Conservation (phyloP, 2,888 invertebrate genomes). For the Eupeodes latifasciatus region DNA sequence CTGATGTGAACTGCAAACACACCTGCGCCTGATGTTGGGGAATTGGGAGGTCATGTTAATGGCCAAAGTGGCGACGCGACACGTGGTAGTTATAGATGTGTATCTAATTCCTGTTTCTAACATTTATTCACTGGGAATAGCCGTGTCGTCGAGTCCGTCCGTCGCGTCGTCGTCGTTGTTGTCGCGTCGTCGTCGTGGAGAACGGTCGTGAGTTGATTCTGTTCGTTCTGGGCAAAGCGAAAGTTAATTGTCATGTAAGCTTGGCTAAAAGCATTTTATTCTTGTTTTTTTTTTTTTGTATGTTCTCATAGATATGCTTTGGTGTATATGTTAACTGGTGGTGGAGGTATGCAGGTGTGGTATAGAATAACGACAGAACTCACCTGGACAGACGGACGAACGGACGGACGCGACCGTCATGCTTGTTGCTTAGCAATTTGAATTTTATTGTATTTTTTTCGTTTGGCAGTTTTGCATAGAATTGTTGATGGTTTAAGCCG, state of each 20-base stretch:
- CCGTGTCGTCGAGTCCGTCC: background rate
- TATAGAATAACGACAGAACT: conserved; percentile 8
- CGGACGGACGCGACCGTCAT: conserved; percentile 4
- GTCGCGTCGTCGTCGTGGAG: conserved; percentile 13
- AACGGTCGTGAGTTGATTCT: conserved; percentile 57
- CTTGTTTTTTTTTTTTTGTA: conserved; percentile 9
- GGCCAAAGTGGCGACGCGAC: conserved; percentile 72
- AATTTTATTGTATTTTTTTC: conserved; percentile 13
- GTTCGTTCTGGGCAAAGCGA: conserved; percentile 38
- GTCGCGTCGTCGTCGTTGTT: too few species aligned
- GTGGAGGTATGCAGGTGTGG: conserved; percentile 48
- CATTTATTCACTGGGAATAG: conserved; percentile 29
- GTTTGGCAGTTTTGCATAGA: conserved; percentile 14
- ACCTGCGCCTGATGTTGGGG: conserved; percentile 51
- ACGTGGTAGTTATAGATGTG: conserved; percentile 63
- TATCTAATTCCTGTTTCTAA: conserved; percentile 65
- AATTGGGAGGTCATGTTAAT: conserved; percentile 71
- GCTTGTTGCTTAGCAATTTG: conserved; percentile 59
- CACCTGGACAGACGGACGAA: conserved; percentile 34
- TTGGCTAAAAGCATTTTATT: conserved; percentile 59
- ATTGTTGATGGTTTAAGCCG: background rate
- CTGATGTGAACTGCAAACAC: conserved; percentile 35
- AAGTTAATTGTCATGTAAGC: conserved; percentile 72
- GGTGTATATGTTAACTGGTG: background rate
- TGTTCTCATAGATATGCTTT: background rate